Evolutionary conservation across 2,113 vertebrate genomes (phyloP), one percentile per base, ranked within the genome.

Genomic region (Cricetomys ansorgei): DNA sequence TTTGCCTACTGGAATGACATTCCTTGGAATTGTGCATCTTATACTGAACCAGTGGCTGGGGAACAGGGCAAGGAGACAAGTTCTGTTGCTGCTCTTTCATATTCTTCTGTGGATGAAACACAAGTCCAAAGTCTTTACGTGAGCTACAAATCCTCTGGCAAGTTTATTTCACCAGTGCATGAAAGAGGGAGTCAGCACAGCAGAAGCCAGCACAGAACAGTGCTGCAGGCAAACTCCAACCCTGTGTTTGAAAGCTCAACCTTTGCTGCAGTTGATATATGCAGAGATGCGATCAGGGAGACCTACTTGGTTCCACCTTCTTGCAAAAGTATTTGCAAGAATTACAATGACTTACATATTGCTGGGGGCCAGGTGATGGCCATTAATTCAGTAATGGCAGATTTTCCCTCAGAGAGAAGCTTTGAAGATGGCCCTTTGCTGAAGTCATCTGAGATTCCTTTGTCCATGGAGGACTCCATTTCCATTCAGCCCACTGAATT

Each of bases 321-420:
- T 96, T 99, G 99, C 96, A 99, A 99, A 98, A 99, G 99, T 98
- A 99, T 99, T 97, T 99, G 99, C 96, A 99, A 99, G 96, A 99
- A 99, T 98, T 99, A 99, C 98, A 99, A 99, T 0, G 99, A 99
- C 97, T 98, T 99, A 96, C 99, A 99, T 29, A 99, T 99, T 53
- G 99, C 99, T 0, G 99, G 99, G 0, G 99, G 99, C 95, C 99
- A 99, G 0, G 99, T 99, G 69, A 96, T 99, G 97, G 99, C 99
- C 0, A 98, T 99, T 62, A 98, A 98, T 97, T 99, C 99, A 0
- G 98, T 98, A 53, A 96, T 98, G 0, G 98, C 98, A 9, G 98
- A 99, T 86, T 98, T 98, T 79, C 97, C 98, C 53, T 98, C 98
- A 0, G 95, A 98, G 75, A 98, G 98, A 37, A 97, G 97, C 50